A percentile compares a stretch with the other conserved stretches of the same genome.
phyloP scores from a whole-genome alignment of 1,140 invertebrate species.

The Bradysia coprophila region DNA sequence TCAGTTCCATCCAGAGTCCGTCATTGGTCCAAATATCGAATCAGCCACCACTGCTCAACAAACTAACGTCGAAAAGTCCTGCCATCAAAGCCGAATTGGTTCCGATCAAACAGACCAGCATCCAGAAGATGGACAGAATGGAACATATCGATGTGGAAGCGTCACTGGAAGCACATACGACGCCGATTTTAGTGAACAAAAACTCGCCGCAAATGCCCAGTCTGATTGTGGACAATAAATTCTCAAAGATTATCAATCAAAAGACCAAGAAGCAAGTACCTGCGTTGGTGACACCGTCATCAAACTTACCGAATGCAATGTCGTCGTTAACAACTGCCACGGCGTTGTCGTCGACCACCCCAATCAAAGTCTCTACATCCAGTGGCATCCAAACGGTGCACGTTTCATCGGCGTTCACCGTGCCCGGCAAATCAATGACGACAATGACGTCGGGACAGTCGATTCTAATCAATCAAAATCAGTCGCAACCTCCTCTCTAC shows the following conservation, averaged over 20 bases:
- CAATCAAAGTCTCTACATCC: constrained; percentile 20
- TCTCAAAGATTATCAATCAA: not conserved
- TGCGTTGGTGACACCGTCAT: no score
- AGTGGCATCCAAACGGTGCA: constrained; percentile 19
- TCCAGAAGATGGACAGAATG: not conserved
- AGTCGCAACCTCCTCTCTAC: not conserved
- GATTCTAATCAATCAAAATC: not conserved
- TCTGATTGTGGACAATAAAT: constrained; percentile 2
- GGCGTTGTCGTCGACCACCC: constrained; percentile 6
- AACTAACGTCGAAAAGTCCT: not conserved
- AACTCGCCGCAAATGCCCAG: not conserved
- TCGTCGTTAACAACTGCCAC: not conserved
- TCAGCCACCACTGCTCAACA: constrained; percentile 1
- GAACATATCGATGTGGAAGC: not conserved
- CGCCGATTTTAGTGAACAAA: not conserved
- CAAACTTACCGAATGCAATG: no score
- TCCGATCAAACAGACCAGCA: not conserved
- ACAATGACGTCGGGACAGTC: not conserved
- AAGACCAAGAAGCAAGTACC: no score
- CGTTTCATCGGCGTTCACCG: constrained; percentile 9
- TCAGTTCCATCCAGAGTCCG: constrained; percentile 1
- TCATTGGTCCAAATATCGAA: not conserved
- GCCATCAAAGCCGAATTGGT: constrained; percentile 1
- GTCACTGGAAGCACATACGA: not conserved
- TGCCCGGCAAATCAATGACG: not conserved